These are phyloP conservation scores for Apamea epomidion DNA, from an alignment of 2,888 invertebrate genomes.

Conservation along the genomic window DNA sequence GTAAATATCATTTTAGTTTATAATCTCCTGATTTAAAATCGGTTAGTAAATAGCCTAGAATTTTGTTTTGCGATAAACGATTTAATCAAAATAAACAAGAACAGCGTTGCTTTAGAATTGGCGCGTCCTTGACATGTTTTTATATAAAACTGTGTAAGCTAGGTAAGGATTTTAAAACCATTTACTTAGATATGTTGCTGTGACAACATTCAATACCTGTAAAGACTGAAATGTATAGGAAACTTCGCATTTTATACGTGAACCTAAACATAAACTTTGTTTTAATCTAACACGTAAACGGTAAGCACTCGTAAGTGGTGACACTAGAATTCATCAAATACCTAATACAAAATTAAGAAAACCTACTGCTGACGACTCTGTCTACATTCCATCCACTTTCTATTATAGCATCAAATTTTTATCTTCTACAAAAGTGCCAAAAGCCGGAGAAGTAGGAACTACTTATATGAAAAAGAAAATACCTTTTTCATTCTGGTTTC, in stretches of 20 bases:
- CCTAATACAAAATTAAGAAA: background rate
- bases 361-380: background rate
- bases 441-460: background rate
- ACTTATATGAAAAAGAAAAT: background rate
- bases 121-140: conserved; percentile 41
- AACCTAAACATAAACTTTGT: background rate
- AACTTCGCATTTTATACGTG: background rate
- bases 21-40: background rate
- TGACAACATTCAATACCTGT: background rate
- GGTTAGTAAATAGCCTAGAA: background rate
- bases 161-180: conserved; percentile 19
- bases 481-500: background rate
- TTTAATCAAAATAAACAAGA: conserved; percentile 22
- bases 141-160: conserved; percentile 6
- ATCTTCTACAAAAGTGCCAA: background rate
- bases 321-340: background rate
- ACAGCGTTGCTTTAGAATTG: background rate
- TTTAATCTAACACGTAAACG: background rate
- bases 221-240: background rate
- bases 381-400: background rate
- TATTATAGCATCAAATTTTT: too few species aligned
- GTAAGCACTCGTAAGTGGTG: background rate
- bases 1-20: too few species aligned
- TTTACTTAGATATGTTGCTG: background rate
- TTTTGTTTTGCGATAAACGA: background rate